Base-by-base conservation (phyloP, 2,888 invertebrate species). In the Ashinkailepas kermadecensis region DNA sequence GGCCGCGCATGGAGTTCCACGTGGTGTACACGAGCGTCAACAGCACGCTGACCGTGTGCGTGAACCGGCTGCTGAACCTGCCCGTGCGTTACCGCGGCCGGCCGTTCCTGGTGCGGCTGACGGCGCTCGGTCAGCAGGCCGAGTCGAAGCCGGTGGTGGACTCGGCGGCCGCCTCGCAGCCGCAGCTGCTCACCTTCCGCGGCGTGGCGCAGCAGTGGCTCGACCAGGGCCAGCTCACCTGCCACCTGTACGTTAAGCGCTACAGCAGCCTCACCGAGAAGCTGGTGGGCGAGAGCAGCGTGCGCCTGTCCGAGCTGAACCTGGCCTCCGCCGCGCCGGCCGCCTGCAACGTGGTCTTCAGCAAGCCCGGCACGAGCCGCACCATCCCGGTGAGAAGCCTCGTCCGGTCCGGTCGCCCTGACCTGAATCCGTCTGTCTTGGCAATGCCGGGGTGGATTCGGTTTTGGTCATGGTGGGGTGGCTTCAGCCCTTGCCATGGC, bases 191-290 rank as follows among this genome's bases (percentile, higher is more conserved):
- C 54, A 54, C 56, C 21, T 58, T 79, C 23, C 13, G 21, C 58
- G 79, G 58, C 79, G 79, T 79, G 23, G 23, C 21, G 15, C 9
- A 12, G 13, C 15, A 59, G 23, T 79, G 79, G 79, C 79, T 79
- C 23, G 57, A 58, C 7, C 79, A 79, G 79, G 79, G 79, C 58
- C 79, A 79, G 79, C 79, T 79, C 79, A 79, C 58, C 58, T 79
- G 79, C 25, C 79, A 59, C 58, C 79, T 79, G 58, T 59, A 58
- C 58, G 79, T 79, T 13, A 79, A 79, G 25, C 58, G 58, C 25
- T 57, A 25, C 58, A 79, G 79, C 58, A 58, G 58, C 23, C 79
- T 59, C 58, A 59, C 79, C 58, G 79, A 79, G 79, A 57, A 59
- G 58, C 79, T 58, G 79, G 58, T 79, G n/a, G 79, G 58, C 15